A percentile compares a stretch with the other conserved stretches of the same genome.
Evolutionary conservation across 1,140 invertebrate genomes (phyloP).

Genomic region (Eumaeus atala): DNA sequence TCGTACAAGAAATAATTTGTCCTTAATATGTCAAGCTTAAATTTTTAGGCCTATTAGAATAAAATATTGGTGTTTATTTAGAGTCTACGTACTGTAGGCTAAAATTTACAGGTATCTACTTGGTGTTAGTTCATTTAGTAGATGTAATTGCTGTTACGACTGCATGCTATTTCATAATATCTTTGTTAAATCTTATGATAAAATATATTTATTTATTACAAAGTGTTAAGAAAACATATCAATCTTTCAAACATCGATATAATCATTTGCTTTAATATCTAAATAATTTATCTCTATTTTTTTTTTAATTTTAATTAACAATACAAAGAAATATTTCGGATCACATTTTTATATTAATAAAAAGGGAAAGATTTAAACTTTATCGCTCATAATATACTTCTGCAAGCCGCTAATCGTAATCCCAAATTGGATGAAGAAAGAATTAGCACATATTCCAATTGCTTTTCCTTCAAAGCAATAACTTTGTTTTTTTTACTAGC

Average conservation of each 20-base stretch:
- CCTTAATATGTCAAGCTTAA: conserved; percentile 3
- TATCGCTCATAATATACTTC: too few species aligned
- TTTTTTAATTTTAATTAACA: too few species aligned
- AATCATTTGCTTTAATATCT: not conserved
- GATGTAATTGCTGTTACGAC: conserved; percentile 25
- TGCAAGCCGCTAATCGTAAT: too few species aligned
- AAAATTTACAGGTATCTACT: conserved; percentile 50
- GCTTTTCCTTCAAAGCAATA: too few species aligned
- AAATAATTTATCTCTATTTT: too few species aligned
- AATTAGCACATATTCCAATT: too few species aligned
- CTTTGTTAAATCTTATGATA: conserved; percentile 6
- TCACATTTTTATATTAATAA: too few species aligned
- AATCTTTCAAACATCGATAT: not conserved
- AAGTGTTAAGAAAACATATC: conserved; percentile 3
- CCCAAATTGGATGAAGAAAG: too few species aligned
- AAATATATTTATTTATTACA: conserved; percentile 6
- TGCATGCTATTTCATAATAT: conserved; percentile 24
- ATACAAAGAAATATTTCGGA: too few species aligned
- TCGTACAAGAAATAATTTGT: not conserved
- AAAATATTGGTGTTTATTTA: conserved; percentile 36
- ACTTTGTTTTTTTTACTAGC: too few species aligned
- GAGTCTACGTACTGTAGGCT: conserved; percentile 43
- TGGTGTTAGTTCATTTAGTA: conserved; percentile 50
- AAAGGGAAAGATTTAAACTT: too few species aligned
- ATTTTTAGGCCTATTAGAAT: conserved; percentile 51